Percentiles rank a stretch among this genome's conserved stretches.
phyloP scores from a whole-genome alignment of 2,113 vertebrate species.

The Nycticebus coucang region DNA sequence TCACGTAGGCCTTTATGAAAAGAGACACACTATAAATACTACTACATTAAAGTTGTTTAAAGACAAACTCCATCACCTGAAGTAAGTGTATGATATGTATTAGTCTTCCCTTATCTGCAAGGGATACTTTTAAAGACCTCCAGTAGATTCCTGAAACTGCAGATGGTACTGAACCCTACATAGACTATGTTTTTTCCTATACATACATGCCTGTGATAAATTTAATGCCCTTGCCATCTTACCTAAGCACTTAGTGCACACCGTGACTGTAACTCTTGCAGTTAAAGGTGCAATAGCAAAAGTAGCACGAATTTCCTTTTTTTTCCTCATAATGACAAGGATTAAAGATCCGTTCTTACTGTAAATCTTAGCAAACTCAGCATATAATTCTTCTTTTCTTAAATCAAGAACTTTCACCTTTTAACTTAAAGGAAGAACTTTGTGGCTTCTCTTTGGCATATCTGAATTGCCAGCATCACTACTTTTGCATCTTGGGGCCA shows the following conservation, averaged over 20 bases:
- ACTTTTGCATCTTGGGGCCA: background rate
- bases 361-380: background rate
- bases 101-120: background rate
- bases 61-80: background rate
- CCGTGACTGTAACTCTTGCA: background rate
- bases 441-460: background rate
- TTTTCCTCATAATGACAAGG: background rate
- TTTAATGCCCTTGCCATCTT: background rate
- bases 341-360: background rate
- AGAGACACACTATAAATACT: background rate
- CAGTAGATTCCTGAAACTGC: background rate
- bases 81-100: background rate
- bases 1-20: background rate
- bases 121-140: background rate
- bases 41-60: constrained; percentile 12
- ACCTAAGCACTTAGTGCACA: background rate
- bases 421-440: background rate
- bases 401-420: background rate
- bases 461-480: background rate
- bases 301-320: background rate
- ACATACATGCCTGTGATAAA: background rate
- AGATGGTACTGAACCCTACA: background rate
- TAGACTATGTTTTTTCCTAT: background rate
- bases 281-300: background rate
- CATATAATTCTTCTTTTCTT: background rate